Conservation (phyloP, 2,888 invertebrate species). For the Tachina fera region DNA sequence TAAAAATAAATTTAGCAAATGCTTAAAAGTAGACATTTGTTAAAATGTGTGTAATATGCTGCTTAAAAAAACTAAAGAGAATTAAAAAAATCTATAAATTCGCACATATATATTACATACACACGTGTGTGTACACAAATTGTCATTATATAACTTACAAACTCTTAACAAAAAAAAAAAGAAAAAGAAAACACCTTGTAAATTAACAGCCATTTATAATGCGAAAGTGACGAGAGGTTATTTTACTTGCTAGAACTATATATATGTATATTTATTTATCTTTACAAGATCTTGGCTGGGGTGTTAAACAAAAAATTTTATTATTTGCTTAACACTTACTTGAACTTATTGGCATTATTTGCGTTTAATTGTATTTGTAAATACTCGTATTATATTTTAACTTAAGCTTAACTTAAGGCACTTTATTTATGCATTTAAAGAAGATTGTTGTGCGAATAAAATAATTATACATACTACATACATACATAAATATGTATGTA, state of each 20-base stretch:
- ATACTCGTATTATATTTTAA: background rate
- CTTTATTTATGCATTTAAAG: conserved; percentile 22
- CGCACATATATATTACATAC: background rate
- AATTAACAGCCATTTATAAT: conserved; percentile 42
- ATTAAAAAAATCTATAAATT: background rate
- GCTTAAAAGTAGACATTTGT: background rate
- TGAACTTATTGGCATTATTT: conserved; percentile 22
- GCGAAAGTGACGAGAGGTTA: background rate
- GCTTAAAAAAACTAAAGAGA: background rate
- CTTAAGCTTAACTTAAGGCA: conserved; percentile 55
- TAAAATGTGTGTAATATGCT: background rate
- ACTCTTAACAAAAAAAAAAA: background rate
- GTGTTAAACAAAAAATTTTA: background rate
- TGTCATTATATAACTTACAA: background rate
- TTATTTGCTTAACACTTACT: conserved; percentile 26
- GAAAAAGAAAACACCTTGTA: conserved; percentile 21
- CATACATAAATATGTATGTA: background rate
- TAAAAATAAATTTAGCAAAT: background rate
- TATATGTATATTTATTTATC: background rate
- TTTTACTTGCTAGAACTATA: conserved; percentile 16
- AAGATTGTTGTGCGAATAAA: background rate
- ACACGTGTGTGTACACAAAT: background rate
- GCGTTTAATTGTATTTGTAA: background rate
- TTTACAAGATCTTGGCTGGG: conserved; percentile 33
- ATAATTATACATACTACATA: too few species aligned